Evolutionary conservation across 2,888 invertebrate species (phyloP).

Genomic region (Epirrita christyi): DNA sequence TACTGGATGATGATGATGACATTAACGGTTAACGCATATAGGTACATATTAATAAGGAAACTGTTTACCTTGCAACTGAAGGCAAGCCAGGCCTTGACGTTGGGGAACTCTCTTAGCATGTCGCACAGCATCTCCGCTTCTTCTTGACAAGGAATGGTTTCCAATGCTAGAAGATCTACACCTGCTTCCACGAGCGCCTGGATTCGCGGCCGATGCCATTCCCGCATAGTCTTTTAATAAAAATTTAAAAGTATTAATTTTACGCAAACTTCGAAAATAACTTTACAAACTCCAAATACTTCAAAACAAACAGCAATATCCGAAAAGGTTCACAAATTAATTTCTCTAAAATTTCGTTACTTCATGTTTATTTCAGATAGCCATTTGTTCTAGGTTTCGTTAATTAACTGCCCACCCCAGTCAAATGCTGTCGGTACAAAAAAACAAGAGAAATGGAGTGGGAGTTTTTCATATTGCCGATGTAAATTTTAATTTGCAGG

Average conservation of each 20-base stretch:
- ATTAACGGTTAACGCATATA: too few relatives aligned
- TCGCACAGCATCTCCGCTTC: slow-evolving; percentile 94
- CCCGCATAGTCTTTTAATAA: slow-evolving; percentile 88
- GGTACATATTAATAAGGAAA: background rate
- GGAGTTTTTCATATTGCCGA: slow-evolving; percentile 80
- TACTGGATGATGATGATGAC: too few relatives aligned
- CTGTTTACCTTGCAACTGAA: slow-evolving; percentile 92
- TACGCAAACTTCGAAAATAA: slow-evolving; percentile 26
- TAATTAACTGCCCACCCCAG: slow-evolving; percentile 79
- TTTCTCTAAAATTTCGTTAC: slow-evolving; percentile 38
- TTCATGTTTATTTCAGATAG: slow-evolving; percentile 61
- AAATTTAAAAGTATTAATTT: too few relatives aligned
- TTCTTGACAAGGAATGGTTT: slow-evolving; percentile 95
- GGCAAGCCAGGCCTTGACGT: slow-evolving; percentile 92
- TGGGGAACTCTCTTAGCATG: slow-evolving; percentile 91
- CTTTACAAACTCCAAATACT: slow-evolving; percentile 4
- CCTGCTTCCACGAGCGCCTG: slow-evolving; percentile 91
- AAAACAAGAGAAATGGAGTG: slow-evolving; percentile 72
- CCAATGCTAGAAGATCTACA: slow-evolving; percentile 94
- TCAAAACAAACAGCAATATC: slow-evolving; percentile 29
- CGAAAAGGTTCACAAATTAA: slow-evolving; percentile 41
- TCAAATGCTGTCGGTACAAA: slow-evolving; percentile 67
- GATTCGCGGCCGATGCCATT: slow-evolving; percentile 94
- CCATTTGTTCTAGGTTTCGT: slow-evolving; percentile 74
- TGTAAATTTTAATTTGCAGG: slow-evolving; percentile 83